Evolutionary conservation across 2,888 invertebrate genomes (phyloP).

Genomic region (Netelia melanura): DNA sequence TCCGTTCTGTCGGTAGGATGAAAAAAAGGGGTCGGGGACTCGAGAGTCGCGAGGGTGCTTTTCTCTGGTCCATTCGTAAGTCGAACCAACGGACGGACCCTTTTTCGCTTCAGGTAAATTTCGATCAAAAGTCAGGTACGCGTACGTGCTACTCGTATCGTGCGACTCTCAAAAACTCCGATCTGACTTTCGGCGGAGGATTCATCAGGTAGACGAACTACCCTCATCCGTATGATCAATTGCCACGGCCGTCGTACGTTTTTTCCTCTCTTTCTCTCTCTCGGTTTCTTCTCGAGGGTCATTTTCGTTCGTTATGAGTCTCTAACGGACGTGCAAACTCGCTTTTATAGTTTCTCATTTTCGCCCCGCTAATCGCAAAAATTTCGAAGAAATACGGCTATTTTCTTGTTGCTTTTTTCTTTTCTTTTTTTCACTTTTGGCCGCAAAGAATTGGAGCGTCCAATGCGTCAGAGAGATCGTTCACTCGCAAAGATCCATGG

Average conservation of each 20-base stretch:
- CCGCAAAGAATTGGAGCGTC: too few species aligned
- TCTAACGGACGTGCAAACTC: conserved; percentile 17
- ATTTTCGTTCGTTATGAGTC: conserved; percentile 28
- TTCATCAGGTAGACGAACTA: conserved; percentile 22
- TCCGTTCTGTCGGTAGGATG: neutral
- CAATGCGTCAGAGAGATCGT: too few species aligned
- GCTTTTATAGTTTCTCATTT: neutral
- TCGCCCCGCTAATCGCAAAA: neutral
- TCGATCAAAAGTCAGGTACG: conserved; percentile 51
- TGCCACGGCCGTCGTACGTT: conserved; percentile 1
- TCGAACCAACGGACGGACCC: conserved; percentile 12
- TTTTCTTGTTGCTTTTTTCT: neutral
- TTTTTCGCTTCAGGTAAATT: conserved; percentile 53
- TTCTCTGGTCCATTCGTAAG: conserved; percentile 52
- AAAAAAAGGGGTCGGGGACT: neutral
- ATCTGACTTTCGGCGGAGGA: conserved; percentile 40
- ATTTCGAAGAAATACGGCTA: neutral
- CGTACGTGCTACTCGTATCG: neutral
- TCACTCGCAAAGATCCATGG: neutral
- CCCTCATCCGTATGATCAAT: conserved; percentile 55
- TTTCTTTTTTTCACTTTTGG: neutral
- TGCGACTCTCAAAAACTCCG: neutral
- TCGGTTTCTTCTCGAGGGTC: conserved; percentile 21
- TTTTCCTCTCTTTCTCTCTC: neutral
- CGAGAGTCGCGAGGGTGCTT: neutral